Percentiles rank a stretch among this genome's conserved stretches.
phyloP scores from a whole-genome alignment of 2,797 vertebrate genomes.

The Falco cherrug region DNA sequence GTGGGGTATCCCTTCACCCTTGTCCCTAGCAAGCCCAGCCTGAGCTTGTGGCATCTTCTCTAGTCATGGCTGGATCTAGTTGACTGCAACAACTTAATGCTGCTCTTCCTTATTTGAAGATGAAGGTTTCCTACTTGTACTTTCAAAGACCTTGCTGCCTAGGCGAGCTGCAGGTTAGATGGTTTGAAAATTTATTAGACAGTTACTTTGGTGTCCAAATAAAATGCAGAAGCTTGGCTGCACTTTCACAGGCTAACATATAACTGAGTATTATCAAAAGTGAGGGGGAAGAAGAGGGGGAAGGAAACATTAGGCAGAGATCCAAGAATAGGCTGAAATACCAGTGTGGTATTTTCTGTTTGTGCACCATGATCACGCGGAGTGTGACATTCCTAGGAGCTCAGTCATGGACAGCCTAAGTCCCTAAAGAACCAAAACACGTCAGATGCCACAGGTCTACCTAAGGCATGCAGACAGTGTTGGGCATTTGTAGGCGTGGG shows the following conservation, averaged over 20 bases:
- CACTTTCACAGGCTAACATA: neutral
- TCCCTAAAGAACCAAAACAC: neutral
- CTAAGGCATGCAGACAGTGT: neutral
- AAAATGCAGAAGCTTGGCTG: neutral
- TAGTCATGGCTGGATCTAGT: neutral
- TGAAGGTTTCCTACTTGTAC: neutral
- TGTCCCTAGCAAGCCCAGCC: neutral
- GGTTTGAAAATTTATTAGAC: neutral
- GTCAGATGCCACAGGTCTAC: neutral
- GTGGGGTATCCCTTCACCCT: neutral
- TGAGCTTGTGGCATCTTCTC: neutral
- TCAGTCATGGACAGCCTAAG: neutral
- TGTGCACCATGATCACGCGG: neutral
- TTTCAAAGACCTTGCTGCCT: neutral
- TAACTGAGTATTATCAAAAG: conserved; percentile 25
- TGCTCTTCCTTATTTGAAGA: neutral
- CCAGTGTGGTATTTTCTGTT: conserved; percentile 33
- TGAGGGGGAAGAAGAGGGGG: conserved; percentile 12
- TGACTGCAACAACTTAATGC: neutral
- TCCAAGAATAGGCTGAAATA: conserved; percentile 28
- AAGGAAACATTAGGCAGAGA: conserved; percentile 26
- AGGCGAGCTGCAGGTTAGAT: neutral
- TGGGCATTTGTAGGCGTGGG: neutral
- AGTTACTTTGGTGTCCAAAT: neutral
- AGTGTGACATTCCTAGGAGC: conserved; percentile 36